phyloP scores from a whole-genome alignment of 2,888 invertebrate genomes.

The Spilarctia lutea region DNA sequence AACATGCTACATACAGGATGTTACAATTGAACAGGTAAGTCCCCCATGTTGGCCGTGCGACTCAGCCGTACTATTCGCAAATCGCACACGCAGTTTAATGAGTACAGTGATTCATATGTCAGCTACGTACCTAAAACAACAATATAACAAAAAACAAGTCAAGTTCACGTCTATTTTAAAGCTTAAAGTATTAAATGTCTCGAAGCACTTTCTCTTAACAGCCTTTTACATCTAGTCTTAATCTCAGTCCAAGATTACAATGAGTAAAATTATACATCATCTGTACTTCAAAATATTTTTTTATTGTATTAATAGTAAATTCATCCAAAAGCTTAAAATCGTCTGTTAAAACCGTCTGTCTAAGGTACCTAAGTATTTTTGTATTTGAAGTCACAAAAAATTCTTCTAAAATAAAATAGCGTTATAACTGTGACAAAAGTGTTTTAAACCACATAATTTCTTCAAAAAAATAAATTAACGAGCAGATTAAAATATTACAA shows the following conservation, averaged over 20 bases:
- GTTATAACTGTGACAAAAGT: too few relatives aligned
- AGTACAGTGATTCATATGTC: conserved; percentile 24
- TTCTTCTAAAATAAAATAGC: background rate
- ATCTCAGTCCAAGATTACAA: background rate
- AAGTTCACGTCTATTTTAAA: background rate
- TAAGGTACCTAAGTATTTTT: background rate
- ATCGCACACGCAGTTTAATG: conserved; percentile 50
- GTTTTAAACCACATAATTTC: background rate
- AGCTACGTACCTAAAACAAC: background rate
- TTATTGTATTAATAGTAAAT: too few relatives aligned
- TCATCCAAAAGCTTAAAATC: background rate
- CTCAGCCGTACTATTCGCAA: conserved; percentile 42
- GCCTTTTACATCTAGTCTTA: background rate
- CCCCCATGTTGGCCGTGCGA: conserved; percentile 64
- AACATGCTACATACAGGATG: conserved; percentile 59
- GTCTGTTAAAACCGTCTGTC: too few relatives aligned
- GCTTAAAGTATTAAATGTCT: background rate
- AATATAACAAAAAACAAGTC: background rate
- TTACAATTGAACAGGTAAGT: conserved; percentile 71
- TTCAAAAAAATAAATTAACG: background rate
- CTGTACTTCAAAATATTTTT: too few relatives aligned
- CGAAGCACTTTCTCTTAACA: background rate
- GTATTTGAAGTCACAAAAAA: too few relatives aligned
- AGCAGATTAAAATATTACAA: background rate
- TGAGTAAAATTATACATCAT: too few relatives aligned